Evolutionary conservation across 2,888 invertebrate genomes (phyloP), one percentile per base, ranked within the genome.

Genomic region (Actias luna): DNA sequence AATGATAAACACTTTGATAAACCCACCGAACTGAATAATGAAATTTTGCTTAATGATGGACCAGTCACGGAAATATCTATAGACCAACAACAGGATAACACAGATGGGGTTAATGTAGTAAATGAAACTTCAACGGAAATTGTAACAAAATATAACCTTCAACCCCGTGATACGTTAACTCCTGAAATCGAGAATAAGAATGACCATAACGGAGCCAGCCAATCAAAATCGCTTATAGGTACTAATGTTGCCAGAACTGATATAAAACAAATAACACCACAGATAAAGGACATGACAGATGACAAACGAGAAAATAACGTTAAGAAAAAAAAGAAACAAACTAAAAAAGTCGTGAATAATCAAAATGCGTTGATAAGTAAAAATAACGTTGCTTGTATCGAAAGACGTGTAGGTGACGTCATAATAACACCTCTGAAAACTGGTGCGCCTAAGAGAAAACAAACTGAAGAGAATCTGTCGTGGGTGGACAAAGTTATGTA

Each of bases 401-500:
- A n/a, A 14, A 68, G 35, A 2, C 25, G 25, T 8, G 1, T 25
- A 63, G 67, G 5, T 69, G 69, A 22, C 67, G 70, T 60, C 72
- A 70, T 10, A 52, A 64, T 25, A 58, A 65, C 59, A 63, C 69
- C 27, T 65, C 69, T 2, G 8, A 25, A 50, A 25, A 12, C 10
- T 12, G 46, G 25, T 50, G 35, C 70, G 75, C 22, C 12, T 22
- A 39, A 29, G 3, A n/a, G 22, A 29, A 42, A 59, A 39, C 27
- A 27, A 25, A 27, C 1, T 29, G 4, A 42, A 14, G 82, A 85
- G 67, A 16, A 55, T 14, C 67, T 89, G 1, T 85, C 87, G 1
- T 91, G 91, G 91, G 59, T 91, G 1, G 84, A 85, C 70, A 80
- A 82, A 42, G 74, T 91, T 42, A 79, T 77, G 65, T 87, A 75